Conservation (phyloP, 2,113 vertebrate species). For the Misgurnus mizolepis region DNA sequence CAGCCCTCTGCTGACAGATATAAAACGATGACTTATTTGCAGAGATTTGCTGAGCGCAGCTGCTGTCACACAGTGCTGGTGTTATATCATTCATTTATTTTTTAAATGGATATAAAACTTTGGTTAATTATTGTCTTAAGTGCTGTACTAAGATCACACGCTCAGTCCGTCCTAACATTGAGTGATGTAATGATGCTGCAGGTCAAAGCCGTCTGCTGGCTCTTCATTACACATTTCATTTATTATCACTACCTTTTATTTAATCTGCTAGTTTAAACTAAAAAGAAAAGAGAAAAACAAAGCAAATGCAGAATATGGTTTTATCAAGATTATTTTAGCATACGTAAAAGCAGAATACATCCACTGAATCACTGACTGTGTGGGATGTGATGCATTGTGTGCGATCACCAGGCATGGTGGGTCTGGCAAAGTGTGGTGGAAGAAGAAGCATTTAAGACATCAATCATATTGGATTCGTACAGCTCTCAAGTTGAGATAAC, state of each 20-base stretch:
- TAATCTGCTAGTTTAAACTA: neutral
- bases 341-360: too few relatives aligned
- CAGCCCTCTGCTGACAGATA: neutral
- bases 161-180: slow-evolving; percentile 64
- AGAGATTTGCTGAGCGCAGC: slow-evolving; percentile 68
- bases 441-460: slow-evolving; percentile 66
- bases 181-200: slow-evolving; percentile 73
- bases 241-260: neutral
- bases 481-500: slow-evolving; percentile 19
- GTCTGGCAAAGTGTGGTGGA: slow-evolving; percentile 63
- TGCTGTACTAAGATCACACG: slow-evolving; percentile 73
- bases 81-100: slow-evolving; percentile 73
- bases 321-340: too few relatives aligned
- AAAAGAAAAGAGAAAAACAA: too few relatives aligned
- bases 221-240: neutral
- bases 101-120: slow-evolving; percentile 75
- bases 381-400: slow-evolving; percentile 66
- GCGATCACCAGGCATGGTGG: slow-evolving; percentile 72
- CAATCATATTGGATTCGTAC: slow-evolving; percentile 69
- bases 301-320: too few relatives aligned
- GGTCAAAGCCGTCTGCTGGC: slow-evolving; percentile 49
- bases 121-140: slow-evolving; percentile 79
- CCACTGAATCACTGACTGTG: slow-evolving; percentile 11
- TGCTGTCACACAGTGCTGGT: slow-evolving; percentile 68
- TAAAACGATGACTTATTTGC: slow-evolving; percentile 66